Evolutionary conservation across 35 echinoderm and acorn worm species (phyloP).

Genomic region (Ptychodera flava): DNA sequence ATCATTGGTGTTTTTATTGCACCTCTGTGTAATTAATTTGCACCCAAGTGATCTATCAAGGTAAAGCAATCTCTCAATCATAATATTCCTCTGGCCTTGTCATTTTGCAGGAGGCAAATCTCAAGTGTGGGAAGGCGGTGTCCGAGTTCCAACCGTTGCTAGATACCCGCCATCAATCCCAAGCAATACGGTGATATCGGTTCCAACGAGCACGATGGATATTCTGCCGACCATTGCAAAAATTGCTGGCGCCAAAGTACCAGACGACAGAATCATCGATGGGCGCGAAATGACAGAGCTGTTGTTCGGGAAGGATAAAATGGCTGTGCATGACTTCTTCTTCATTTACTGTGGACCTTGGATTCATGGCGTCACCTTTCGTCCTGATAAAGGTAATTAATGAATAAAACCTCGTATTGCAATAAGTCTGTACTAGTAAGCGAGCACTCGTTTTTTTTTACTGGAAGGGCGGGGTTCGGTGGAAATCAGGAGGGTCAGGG

Average conservation of each 20-base stretch:
- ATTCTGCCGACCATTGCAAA: conserved; percentile 69
- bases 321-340: conserved; percentile 76
- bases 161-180: conserved; percentile 63
- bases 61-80: too few species aligned
- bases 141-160: conserved; percentile 78
- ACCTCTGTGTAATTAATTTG: too few species aligned
- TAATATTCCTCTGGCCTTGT: too few species aligned
- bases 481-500: too few species aligned
- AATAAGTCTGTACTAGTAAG: too few species aligned
- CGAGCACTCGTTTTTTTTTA: too few species aligned
- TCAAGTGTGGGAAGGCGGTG: conserved; percentile 83
- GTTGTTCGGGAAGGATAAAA: conserved; percentile 30
- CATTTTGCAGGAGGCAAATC: conserved; percentile 97
- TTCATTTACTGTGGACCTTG: conserved; percentile 86
- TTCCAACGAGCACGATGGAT: conserved; percentile 71
- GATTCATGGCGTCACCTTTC: conserved; percentile 77
- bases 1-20: too few species aligned
- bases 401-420: too few species aligned
- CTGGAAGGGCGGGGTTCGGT: too few species aligned
- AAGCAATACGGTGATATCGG: conserved; percentile 44
- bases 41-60: too few species aligned
- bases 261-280: conserved; percentile 59
- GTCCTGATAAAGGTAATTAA: conserved; percentile 62
- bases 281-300: conserved; percentile 76
- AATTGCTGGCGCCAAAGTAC: conserved; percentile 32